These are phyloP conservation scores for Uloborus diversus DNA, from an alignment of 1,140 invertebrate species.

Conservation along the genomic window DNA sequence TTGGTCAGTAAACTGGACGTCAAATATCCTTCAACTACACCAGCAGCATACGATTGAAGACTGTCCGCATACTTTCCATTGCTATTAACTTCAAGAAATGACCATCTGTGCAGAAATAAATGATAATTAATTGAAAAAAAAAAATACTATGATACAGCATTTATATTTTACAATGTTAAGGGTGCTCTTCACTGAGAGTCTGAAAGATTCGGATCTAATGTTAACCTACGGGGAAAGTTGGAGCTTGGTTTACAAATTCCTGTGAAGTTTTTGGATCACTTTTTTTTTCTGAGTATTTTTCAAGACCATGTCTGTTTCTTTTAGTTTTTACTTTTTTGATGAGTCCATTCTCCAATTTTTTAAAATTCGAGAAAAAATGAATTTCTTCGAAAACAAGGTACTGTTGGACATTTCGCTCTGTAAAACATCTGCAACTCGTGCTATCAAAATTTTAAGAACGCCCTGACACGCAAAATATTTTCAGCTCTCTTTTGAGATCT, in stretches of 20 bases:
- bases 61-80: slow-evolving; percentile 71
- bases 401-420: too few relatives aligned
- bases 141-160: slow-evolving; percentile 9
- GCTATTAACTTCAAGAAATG: slow-evolving; percentile 80
- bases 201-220: neutral
- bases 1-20: slow-evolving; percentile 83
- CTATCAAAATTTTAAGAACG: too few relatives aligned
- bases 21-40: slow-evolving; percentile 83
- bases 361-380: too few relatives aligned
- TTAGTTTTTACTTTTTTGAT: too few relatives aligned
- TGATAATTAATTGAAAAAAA: neutral
- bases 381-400: too few relatives aligned
- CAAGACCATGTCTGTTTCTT: too few relatives aligned
- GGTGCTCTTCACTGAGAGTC: neutral
- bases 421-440: too few relatives aligned
- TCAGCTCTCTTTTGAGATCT: too few relatives aligned
- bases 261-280: neutral
- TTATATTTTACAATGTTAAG: neutral
- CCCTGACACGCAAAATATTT: too few relatives aligned
- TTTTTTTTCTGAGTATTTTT: too few relatives aligned
- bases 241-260: neutral
- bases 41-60: slow-evolving; percentile 87
- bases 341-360: too few relatives aligned
- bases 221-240: neutral
- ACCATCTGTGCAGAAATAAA: slow-evolving; percentile 71